phyloP scores from a whole-genome alignment of 2,113 vertebrate genomes.

The Indicator indicator region DNA sequence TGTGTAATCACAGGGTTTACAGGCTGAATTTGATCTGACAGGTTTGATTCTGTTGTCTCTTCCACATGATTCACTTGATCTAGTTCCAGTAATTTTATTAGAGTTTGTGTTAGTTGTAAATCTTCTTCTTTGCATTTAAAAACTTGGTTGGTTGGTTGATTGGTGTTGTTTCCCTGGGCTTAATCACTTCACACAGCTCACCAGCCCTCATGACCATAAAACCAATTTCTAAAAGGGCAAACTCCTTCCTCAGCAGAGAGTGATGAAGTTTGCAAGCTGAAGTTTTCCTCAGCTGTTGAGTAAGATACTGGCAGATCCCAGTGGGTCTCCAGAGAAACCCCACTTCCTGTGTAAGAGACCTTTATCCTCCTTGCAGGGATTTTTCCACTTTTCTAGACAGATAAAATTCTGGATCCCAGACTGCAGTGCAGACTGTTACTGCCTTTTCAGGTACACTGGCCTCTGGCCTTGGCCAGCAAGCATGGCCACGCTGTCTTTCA shows the following conservation, averaged over 20 bases:
- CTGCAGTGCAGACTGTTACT: not conserved
- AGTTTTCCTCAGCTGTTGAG: not conserved
- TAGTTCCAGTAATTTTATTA: not conserved
- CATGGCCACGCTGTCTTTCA: not conserved
- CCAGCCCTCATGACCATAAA: not conserved
- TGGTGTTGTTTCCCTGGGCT: not conserved
- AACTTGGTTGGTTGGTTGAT: fast-evolving
- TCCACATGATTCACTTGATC: not conserved
- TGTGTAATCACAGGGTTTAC: not conserved
- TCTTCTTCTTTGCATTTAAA: not conserved
- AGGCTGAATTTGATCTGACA: not conserved
- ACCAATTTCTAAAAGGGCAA: not conserved
- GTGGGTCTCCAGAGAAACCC: fast-evolving
- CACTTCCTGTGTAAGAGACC: not conserved
- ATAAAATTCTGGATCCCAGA: not conserved
- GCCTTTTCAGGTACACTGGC: not conserved
- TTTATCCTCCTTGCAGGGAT: not conserved
- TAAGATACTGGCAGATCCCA: not conserved
- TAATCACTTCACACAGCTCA: not conserved
- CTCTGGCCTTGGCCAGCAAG: not conserved
- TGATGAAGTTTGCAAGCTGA: not conserved
- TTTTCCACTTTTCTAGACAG: not conserved
- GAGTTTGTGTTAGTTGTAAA: not conserved
- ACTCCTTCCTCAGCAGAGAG: not conserved
- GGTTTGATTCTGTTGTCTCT: not conserved